phyloP scores from a whole-genome alignment of 1,140 invertebrate species.

The Nasonia vitripennis region DNA sequence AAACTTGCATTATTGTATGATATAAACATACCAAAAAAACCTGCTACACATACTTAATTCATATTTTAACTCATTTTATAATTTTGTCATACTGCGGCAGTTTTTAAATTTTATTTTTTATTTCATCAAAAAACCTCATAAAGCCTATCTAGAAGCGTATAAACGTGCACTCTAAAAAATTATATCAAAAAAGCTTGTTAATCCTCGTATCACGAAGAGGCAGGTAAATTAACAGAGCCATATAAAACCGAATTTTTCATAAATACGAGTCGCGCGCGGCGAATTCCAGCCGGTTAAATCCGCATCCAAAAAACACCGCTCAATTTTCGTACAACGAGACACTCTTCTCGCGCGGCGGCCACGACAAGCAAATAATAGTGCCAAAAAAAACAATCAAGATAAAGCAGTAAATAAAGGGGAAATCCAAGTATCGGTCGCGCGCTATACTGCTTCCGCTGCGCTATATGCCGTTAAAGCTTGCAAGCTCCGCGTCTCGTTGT shows the following conservation, averaged over 20 bases:
- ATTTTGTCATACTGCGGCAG: no score
- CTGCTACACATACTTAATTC: no score
- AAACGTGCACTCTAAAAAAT: neutral
- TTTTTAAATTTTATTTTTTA: no score
- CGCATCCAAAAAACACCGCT: neutral
- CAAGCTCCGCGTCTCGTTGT: neutral
- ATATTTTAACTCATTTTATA: no score
- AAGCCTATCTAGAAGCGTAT: neutral
- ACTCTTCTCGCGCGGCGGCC: neutral
- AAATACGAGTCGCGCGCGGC: neutral
- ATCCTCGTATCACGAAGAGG: neutral
- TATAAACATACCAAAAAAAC: no score
- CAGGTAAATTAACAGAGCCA: neutral
- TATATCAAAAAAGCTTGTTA: neutral
- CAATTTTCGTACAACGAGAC: neutral
- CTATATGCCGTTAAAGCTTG: neutral
- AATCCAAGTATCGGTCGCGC: neutral
- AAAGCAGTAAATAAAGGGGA: neutral
- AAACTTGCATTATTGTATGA: no score
- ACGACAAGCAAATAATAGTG: neutral
- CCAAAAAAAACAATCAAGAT: conserved; percentile 10
- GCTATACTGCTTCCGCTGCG: no score
- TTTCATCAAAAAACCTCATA: no score
- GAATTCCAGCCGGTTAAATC: neutral
- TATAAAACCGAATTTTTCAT: neutral